Evolutionary conservation across 2,797 vertebrate species (phyloP).

Genomic region (Acrossocheilus fasciatus): DNA sequence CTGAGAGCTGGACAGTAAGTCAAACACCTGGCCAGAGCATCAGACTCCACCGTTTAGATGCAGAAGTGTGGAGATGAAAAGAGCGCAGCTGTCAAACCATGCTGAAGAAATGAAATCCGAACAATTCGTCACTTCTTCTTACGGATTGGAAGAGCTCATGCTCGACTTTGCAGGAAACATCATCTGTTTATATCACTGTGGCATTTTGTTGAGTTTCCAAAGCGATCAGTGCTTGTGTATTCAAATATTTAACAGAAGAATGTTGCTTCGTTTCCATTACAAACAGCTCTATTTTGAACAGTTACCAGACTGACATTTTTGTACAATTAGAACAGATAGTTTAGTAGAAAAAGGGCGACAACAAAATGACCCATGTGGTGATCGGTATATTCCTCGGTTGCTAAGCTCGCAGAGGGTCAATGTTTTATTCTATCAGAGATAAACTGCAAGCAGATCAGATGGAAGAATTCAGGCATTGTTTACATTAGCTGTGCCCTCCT

Average conservation of each 20-base stretch:
- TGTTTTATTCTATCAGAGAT: constrained; percentile 43
- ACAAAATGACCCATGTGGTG: constrained; percentile 22
- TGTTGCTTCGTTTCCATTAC: constrained; percentile 41
- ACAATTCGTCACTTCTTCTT: constrained; percentile 48
- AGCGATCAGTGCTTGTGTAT: constrained; percentile 13
- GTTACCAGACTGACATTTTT: constrained; percentile 37
- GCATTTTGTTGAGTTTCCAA: constrained; percentile 39
- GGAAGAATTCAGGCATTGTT: constrained; percentile 63
- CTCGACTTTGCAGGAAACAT: background rate
- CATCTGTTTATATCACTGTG: constrained; percentile 36
- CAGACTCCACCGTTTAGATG: constrained; percentile 37
- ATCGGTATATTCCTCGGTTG: background rate
- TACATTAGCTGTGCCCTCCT: constrained; percentile 62
- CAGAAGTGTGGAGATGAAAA: constrained; percentile 37
- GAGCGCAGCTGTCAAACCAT: constrained; percentile 27
- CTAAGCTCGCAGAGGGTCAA: constrained; percentile 22
- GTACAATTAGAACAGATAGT: constrained; percentile 28
- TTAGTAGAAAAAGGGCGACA: constrained; percentile 12
- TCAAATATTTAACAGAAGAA: constrained; percentile 38
- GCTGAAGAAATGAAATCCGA: constrained; percentile 62
- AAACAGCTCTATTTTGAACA: constrained; percentile 34
- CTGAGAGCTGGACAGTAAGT: constrained; percentile 82
- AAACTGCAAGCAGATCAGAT: constrained; percentile 39
- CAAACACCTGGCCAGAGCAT: constrained; percentile 87
- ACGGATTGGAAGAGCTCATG: background rate